Evolutionary conservation across 1,140 invertebrate species (phyloP), one percentile per base, ranked within the genome.

Genomic region (Zaprionus lachaisei): DNA sequence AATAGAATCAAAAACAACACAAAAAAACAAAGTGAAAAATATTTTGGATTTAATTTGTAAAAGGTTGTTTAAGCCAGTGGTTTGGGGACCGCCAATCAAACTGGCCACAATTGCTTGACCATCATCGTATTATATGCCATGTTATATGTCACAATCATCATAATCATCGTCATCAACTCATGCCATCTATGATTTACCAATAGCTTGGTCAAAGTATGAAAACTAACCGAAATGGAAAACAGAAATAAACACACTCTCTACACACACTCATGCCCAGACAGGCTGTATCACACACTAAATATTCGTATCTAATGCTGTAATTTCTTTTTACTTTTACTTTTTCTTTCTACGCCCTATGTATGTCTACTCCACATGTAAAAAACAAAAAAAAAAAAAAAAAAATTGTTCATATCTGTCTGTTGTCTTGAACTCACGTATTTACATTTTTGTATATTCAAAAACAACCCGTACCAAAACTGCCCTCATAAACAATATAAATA

Each of bases 271-370:
- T 51, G 54, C 55, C 38, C 24, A 37, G 31, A 60, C 24, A 37
- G 41, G 44, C 67, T 44, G 37, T n/a, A 61, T 17, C 41, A 58
- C 55, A 89, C 68, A 83, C 63, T 75, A 62, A 79, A 90, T 81
- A 84, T 81, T 81, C 85, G 86, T 90, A 86, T 86, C 85, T 90
- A 90, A 90, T 90, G 86, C 85, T 78, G 86, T 91, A 91, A 91
- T 86, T 86, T 89, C 85, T 91, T 89, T 86, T 91, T 82, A 84
- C 79, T 87, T 89, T 89, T 91, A 81, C 79, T 67, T 77, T 82
- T 83, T 80, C 85, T 89, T 90, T 85, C 86, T 80, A 71, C 85
- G 54, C 38, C 64, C 64, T 66, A 81, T 89, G 79, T 69, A 80
- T 87, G 77, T 86, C 83, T 86, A 83, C 83, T 74, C 79, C 31